Conservation (phyloP, 2,797 vertebrate species). For the Falco columbarius region DNA sequence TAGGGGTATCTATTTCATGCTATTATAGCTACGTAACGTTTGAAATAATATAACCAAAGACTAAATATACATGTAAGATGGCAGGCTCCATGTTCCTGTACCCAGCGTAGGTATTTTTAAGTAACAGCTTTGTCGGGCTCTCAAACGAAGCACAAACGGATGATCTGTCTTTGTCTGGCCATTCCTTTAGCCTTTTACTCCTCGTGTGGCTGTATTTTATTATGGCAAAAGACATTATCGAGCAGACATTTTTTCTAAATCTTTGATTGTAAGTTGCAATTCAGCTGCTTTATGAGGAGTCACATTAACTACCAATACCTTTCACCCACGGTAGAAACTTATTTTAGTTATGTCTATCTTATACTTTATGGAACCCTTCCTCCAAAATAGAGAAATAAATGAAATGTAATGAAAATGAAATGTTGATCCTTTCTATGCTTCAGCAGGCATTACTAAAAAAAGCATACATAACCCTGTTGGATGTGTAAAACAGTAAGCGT, state of each 20-base stretch:
- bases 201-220: background rate
- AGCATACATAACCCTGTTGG: slow-evolving; percentile 45
- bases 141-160: background rate
- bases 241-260: background rate
- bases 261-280: background rate
- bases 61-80: background rate
- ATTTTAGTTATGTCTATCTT: slow-evolving; percentile 34
- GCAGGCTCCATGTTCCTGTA: background rate
- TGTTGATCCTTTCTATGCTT: slow-evolving; percentile 48
- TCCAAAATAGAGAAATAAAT: slow-evolving; percentile 62
- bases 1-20: background rate
- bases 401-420: slow-evolving; percentile 66
- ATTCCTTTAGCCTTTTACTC: slow-evolving; percentile 20
- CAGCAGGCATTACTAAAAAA: slow-evolving; percentile 48
- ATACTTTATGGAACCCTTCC: slow-evolving; percentile 23
- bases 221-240: slow-evolving; percentile 1
- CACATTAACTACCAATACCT: slow-evolving; percentile 32
- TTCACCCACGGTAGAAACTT: slow-evolving; percentile 34
- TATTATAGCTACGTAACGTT: background rate
- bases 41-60: slow-evolving; percentile 2
- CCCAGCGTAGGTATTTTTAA: background rate
- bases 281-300: slow-evolving; percentile 31
- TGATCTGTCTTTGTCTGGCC: background rate
- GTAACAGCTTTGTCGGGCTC: background rate
- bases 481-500: slow-evolving; percentile 31